Evolutionary conservation across 2,113 vertebrate genomes (phyloP).

Genomic region (Axis porcinus): DNA sequence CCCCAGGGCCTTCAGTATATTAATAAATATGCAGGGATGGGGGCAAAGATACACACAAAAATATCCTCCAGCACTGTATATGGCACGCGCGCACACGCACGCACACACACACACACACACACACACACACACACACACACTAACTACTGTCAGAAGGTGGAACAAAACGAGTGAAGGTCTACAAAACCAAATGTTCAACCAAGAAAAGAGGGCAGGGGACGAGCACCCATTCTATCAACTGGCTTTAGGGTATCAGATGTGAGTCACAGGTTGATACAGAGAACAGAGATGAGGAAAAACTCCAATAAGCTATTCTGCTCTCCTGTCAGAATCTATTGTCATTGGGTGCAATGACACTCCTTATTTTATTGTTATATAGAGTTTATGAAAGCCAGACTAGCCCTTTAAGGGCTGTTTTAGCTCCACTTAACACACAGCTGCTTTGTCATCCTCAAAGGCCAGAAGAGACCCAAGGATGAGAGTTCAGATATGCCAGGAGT

Average conservation of each 20-base stretch:
- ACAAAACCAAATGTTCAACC: not conserved
- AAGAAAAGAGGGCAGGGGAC: not conserved
- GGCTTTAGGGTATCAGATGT: not conserved
- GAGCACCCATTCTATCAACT: not conserved
- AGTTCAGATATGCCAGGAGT: not conserved
- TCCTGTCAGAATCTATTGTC: not conserved
- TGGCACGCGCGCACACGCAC: rapidly evolving
- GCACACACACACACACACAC: not conserved
- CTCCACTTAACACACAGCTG: not conserved
- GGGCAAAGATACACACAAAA: not conserved
- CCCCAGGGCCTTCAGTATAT: not conserved
- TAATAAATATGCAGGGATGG: not conserved
- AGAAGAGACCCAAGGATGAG: not conserved
- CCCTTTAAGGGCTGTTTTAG: not conserved
- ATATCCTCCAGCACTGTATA: not conserved
- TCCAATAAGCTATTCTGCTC: not conserved
- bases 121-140: not conserved
- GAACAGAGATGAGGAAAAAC: not conserved
- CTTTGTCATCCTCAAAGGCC: constrained; percentile 6
- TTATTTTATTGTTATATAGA: not conserved
- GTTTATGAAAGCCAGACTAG: not conserved
- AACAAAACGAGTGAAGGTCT: not conserved
- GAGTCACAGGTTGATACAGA: not conserved
- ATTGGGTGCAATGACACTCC: not conserved
- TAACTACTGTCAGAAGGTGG: not conserved